Base-by-base conservation (phyloP, 2,797 vertebrate genomes). In the Hydrolagus colliei region DNA sequence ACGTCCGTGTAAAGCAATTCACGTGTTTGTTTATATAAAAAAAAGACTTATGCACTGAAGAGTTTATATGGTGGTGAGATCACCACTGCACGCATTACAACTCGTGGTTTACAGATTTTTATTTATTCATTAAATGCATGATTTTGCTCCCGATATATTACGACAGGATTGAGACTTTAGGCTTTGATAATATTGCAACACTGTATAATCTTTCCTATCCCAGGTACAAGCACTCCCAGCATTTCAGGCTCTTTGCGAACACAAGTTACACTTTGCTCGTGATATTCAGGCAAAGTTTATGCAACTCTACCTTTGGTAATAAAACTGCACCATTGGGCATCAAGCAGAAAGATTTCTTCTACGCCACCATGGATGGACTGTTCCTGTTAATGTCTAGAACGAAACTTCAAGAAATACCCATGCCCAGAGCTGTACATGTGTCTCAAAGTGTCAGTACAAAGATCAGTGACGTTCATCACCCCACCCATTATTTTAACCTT, bases 271-370 rank as follows among this genome's bases (percentile, higher is more conserved):
- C 27, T 84, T 84, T 84, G 79, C 67, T 71, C 52, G 65, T 41
- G 78, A 82, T 27, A 35, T 84, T 68, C 65, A 71, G 79, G 32
- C 79, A 84, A 84, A 82, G 78, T 67, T 27, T 63, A 63, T 82
- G 78, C 77, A 67, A 82, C 78, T 68, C 79, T 84, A 67, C 79
- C 65, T 71, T 84, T 84, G 65, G 65, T 71, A 84, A 84, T 71
- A 84, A 84, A 68, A 84, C 79, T 68, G 79, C 71, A 52, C 71
- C 79, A 52, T 84, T 67, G 71, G 79, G 79, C 79, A 84, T 67
- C 79, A 84, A 84, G 79, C 65, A 71, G 79, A 10, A 84, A 84
- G 79, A 71, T 84, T 84, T 84, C 79, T 84, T 84, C 79, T 71
- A 84, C 32, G 52, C 65, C 63, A 84, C 71, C 12, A 68, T 11